These are phyloP conservation scores for Epistrophe eligans DNA, from an alignment of 2,888 invertebrate genomes.

Conservation along the genomic window DNA sequence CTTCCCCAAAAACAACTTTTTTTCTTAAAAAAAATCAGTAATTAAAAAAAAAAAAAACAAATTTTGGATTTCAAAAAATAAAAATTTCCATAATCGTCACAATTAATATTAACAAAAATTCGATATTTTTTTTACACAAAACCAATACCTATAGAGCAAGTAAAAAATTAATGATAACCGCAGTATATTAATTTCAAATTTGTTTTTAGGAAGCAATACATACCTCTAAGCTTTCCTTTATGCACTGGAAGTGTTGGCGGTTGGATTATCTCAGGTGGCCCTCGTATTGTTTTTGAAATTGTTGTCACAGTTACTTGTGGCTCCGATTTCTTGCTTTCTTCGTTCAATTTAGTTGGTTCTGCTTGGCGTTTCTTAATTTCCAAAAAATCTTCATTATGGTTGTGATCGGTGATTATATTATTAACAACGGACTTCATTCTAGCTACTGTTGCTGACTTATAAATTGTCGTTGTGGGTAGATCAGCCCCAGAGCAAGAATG, in stretches of 20 bases:
- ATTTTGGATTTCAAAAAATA: too few relatives aligned
- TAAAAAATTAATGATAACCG: too few relatives aligned
- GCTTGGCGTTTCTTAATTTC: not conserved
- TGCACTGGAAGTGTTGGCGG: constrained; percentile 79
- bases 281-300: constrained; percentile 40
- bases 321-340: not conserved
- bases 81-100: too few relatives aligned
- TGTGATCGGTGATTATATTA: not conserved
- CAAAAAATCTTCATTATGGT: constrained; percentile 9
- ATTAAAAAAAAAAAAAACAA: too few relatives aligned
- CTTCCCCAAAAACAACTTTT: too few relatives aligned
- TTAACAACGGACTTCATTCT: constrained; percentile 27
- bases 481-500: constrained; percentile 2
- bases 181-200: too few relatives aligned
- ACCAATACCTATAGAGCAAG: too few relatives aligned
- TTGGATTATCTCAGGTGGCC: constrained; percentile 79
- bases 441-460: constrained; percentile 35
- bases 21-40: too few relatives aligned
- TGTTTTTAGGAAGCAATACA: not conserved
- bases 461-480: not conserved
- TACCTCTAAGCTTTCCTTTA: constrained; percentile 80
- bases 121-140: too few relatives aligned
- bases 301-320: not conserved
- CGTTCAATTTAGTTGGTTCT: not conserved
- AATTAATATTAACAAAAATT: too few relatives aligned